Percentiles rank a stretch among this genome's conserved stretches.
Conservation (phyloP, 1,140 invertebrate species). For the Rhynchophorus ferrugineus region DNA sequence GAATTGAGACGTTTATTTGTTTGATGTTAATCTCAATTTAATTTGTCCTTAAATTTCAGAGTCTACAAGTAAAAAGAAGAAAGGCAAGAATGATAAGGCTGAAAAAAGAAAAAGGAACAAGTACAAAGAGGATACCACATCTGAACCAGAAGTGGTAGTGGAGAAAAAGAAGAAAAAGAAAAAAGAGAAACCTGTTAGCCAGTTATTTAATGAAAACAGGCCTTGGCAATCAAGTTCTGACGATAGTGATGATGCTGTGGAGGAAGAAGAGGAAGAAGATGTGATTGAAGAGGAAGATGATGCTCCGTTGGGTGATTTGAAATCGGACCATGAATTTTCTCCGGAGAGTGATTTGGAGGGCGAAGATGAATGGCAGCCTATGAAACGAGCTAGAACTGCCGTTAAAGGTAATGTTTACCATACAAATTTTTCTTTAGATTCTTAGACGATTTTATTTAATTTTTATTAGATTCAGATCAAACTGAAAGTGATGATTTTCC, state of each 20-base stretch:
- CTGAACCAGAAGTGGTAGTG: constrained; percentile 42
- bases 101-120: constrained; percentile 41
- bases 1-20: too few species aligned
- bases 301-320: constrained; percentile 42
- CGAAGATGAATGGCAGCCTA: constrained; percentile 47
- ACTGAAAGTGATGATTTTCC: constrained; percentile 62
- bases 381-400: constrained; percentile 61
- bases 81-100: constrained; percentile 23
- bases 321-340: constrained; percentile 88
- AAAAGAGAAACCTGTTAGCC: constrained; percentile 50
- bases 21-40: too few species aligned
- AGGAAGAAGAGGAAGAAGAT: constrained; percentile 50
- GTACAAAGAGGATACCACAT: constrained; percentile 39
- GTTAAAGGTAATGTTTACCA: constrained; percentile 35
- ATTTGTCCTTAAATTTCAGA: too few species aligned
- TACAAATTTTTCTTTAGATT: too few species aligned
- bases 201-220: constrained; percentile 53
- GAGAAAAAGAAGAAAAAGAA: constrained; percentile 47
- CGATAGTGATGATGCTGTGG: constrained; percentile 54
- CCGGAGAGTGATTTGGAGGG: constrained; percentile 64
- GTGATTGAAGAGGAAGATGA: constrained; percentile 47
- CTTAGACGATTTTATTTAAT: too few species aligned
- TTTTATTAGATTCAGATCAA: constrained; percentile 46
- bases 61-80: constrained; percentile 22
- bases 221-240: constrained; percentile 62